Percentiles rank a stretch among this genome's conserved stretches.
These are phyloP conservation scores for Hippocampus zosterae DNA, from an alignment of 2,113 vertebrate genomes.

Conservation along the genomic window DNA sequence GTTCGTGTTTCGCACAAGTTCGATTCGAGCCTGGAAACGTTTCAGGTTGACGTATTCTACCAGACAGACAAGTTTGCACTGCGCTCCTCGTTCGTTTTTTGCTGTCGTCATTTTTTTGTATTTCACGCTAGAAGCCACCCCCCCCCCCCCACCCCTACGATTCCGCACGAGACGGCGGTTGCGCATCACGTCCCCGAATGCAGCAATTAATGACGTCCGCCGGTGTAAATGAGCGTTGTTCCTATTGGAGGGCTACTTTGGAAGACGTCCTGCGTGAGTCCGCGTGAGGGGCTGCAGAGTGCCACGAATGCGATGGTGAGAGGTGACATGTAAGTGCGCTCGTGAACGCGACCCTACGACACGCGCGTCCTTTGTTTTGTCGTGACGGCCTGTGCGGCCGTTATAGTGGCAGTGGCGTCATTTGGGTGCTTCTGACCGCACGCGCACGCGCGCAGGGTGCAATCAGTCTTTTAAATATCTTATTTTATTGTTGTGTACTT, in stretches of 20 bases:
- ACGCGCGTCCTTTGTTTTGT: constrained; percentile 2
- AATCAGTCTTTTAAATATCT: constrained; percentile 3
- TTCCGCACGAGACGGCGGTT: neutral
- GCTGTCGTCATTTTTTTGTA: neutral
- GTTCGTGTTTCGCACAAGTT: neutral
- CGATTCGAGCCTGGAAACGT: neutral
- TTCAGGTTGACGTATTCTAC: neutral
- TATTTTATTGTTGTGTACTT: constrained; percentile 1
- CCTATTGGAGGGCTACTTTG: neutral
- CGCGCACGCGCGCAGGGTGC: neutral
- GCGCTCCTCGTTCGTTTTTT: neutral
- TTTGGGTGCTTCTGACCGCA: neutral
- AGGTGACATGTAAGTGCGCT: neutral
- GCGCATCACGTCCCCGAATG: neutral
- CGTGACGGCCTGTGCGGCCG: neutral
- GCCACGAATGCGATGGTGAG: too few species aligned
- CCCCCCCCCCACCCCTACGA: too few species aligned
- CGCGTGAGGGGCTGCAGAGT: too few species aligned
- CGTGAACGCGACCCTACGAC: neutral
- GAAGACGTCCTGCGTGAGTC: too few species aligned
- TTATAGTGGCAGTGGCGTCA: neutral
- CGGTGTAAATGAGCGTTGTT: neutral
- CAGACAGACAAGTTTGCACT: neutral
- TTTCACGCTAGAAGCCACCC: too few species aligned
- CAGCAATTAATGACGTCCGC: neutral